Evolutionary conservation across 2,797 vertebrate species (phyloP).

Genomic region (Enteromius paludinosus): DNA sequence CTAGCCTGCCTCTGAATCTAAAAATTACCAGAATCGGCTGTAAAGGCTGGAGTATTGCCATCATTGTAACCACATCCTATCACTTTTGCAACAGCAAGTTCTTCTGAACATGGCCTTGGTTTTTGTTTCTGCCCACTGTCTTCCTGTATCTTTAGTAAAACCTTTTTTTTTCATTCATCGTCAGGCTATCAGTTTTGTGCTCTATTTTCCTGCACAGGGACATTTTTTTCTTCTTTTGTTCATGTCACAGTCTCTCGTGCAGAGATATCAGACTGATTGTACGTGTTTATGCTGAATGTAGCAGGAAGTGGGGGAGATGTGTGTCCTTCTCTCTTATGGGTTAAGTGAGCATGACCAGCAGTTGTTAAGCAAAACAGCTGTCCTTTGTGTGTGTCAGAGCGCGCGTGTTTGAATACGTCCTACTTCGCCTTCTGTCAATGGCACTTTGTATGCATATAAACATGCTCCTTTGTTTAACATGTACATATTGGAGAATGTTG

Average conservation of each 20-base stretch:
- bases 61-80: slow-evolving; percentile 60
- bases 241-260: not conserved
- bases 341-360: slow-evolving; percentile 52
- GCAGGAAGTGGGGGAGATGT: slow-evolving; percentile 8
- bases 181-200: not conserved
- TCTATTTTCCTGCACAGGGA: not conserved
- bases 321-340: slow-evolving; percentile 32
- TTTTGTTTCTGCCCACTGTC: slow-evolving; percentile 19
- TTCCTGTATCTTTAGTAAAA: slow-evolving; percentile 24
- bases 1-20: slow-evolving; percentile 39
- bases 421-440: not conserved
- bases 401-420: slow-evolving; percentile 15
- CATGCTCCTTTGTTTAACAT: not conserved
- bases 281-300: slow-evolving; percentile 6
- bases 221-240: not conserved
- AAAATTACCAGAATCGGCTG: slow-evolving; percentile 47
- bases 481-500: not conserved
- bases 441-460: not conserved
- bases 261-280: not conserved
- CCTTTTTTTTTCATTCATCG: not conserved
- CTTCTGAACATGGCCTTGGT: not conserved
- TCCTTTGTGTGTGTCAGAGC: slow-evolving; percentile 13
- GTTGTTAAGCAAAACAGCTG: slow-evolving; percentile 59
- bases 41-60: slow-evolving; percentile 25
- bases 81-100: slow-evolving; percentile 30